Evolutionary conservation across 35 echinoderm and acorn worm genomes (phyloP), one percentile per base, ranked within the genome.

Genomic region (Patiria miniata): DNA sequence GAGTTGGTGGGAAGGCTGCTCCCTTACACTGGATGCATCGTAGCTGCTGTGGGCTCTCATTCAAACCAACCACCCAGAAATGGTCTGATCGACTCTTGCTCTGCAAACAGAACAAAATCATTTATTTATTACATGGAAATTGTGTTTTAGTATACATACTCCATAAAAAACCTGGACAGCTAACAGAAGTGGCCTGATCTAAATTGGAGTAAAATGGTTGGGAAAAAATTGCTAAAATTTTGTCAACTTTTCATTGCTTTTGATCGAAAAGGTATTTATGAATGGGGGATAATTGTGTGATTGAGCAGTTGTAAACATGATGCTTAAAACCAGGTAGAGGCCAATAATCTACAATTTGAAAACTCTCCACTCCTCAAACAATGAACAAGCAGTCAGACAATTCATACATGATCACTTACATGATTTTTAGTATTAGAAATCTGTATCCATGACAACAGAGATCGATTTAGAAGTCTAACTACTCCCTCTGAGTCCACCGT

Each of bases 31-130:
- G 81, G 23, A 99, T 94, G 77, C 93, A 92, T 61, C 96, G 73
- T 16, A 99, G 51, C 42, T 99, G 96, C 57, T 87, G 52, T 19
- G 82, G 86, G 30, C 68, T 92, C 55, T 98, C 96, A 68, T 98
- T 83, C 50, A 98, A 83, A 28, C 96, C 96, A 19, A 94, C 89
- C 37, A 98, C 87, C 96, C 96, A 98, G 65, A 94, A 93, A 81
- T 89, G 82, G 40, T 98, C 96, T 52, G 96, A 98, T 36, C 85
- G 85, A 54, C 92, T 87, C 69, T 98, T 98, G 18, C 89, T 47
- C 96, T 98, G 53, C 9, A 83, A 32, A 54, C 12, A 52, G n/a
- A 81, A 42, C 19, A 52, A 0, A 86, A 80, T 47, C 42, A 47
- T 12, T n/a, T 58, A 14, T 58, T 15, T 15, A 58, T 58, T n/a